A percentile compares a stretch with the other conserved stretches of the same genome.
phyloP scores from a whole-genome alignment of 2,797 vertebrate genomes.

The Thunnus albacares region DNA sequence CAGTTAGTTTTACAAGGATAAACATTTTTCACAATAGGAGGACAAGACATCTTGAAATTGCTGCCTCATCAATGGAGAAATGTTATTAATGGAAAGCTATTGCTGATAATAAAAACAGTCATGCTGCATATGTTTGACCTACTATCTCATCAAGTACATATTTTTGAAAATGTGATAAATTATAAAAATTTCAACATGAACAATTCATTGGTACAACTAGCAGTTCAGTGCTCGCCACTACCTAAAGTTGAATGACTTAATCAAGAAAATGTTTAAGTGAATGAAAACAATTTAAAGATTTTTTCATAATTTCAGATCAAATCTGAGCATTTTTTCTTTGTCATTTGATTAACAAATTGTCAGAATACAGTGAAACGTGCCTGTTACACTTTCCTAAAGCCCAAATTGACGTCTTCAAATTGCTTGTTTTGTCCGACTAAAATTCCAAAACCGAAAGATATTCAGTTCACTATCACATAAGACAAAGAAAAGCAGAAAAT shows the following conservation, averaged over 20 bases:
- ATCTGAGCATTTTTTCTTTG: no score
- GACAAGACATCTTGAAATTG: conserved; percentile 7
- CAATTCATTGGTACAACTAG: background rate
- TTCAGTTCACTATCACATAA: no score
- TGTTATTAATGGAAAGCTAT: background rate
- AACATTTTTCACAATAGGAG: background rate
- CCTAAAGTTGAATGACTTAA: background rate
- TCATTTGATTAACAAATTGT: background rate
- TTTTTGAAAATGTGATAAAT: background rate
- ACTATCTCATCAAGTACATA: background rate
- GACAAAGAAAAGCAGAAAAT: no score
- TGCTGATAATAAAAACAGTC: background rate
- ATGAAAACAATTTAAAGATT: background rate
- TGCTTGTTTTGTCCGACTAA: no score
- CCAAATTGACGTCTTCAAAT: no score
- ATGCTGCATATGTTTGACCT: background rate
- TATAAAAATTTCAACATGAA: no score
- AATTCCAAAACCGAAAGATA: no score
- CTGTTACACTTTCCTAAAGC: no score
- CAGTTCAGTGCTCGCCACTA: background rate
- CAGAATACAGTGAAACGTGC: no score
- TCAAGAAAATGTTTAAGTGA: background rate
- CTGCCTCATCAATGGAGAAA: background rate
- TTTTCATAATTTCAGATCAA: no score
- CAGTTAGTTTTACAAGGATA: background rate